phyloP scores from a whole-genome alignment of 2,113 vertebrate genomes.

The Thinocorus orbignyianus region DNA sequence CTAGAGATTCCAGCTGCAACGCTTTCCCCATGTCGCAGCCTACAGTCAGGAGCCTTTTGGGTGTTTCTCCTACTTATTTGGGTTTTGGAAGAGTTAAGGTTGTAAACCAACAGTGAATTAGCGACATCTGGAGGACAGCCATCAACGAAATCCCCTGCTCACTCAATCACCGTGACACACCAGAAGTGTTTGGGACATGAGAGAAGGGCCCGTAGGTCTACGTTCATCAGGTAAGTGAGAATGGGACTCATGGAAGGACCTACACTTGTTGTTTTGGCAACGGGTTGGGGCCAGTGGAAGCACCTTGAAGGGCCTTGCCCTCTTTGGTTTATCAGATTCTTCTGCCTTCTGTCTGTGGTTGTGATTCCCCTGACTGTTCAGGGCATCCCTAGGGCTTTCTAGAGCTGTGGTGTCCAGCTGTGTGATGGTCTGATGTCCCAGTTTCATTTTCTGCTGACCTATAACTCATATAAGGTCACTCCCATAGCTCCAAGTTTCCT shows the following conservation, averaged over 20 bases:
- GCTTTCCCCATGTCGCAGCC: not conserved
- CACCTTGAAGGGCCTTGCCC: not conserved
- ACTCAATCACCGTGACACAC: not conserved
- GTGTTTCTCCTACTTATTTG: not conserved
- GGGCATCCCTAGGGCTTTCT: not conserved
- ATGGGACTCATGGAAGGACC: not conserved
- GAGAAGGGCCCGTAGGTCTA: too few species aligned
- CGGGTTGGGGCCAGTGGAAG: not conserved
- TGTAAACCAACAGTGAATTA: not conserved
- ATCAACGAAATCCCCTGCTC: not conserved
- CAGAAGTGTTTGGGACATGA: not conserved
- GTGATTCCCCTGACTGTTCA: not conserved
- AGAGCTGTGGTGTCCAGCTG: not conserved
- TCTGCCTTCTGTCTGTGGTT: not conserved
- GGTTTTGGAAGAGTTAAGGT: not conserved
- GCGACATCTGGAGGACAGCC: constrained; percentile 31
- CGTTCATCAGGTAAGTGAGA: not conserved
- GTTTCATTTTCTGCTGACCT: not conserved
- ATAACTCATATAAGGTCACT: not conserved
- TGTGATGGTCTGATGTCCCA: not conserved
- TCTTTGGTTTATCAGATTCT: not conserved
- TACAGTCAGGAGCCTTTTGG: not conserved
- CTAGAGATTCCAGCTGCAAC: not conserved
- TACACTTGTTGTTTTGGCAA: not conserved
- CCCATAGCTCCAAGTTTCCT: not conserved